phyloP scores from a whole-genome alignment of 2,113 vertebrate species.

The Sylvicapra grimmia region DNA sequence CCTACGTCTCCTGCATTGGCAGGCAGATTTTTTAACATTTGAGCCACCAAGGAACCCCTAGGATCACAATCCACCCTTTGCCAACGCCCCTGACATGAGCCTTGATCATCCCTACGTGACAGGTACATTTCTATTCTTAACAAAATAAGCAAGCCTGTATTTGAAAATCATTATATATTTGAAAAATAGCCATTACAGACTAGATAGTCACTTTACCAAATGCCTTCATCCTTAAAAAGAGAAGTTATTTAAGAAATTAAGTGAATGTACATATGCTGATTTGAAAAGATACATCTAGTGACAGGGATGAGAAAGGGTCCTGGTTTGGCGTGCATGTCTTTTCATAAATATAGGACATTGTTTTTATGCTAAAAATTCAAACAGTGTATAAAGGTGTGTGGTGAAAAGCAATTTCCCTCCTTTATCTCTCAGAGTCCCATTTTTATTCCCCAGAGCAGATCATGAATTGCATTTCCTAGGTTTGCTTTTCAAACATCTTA shows the following conservation, averaged over 20 bases:
- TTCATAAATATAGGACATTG: neutral
- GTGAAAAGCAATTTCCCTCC: neutral
- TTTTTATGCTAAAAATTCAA: neutral
- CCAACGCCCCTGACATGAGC: neutral
- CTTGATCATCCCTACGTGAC: accelerated
- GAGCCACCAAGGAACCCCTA: neutral
- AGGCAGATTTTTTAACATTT: neutral
- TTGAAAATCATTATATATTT: neutral
- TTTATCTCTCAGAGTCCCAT: neutral
- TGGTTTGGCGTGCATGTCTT: neutral
- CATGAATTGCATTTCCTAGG: neutral
- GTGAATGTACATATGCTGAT: neutral
- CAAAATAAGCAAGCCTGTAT: neutral
- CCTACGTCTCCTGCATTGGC: no score
- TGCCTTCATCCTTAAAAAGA: neutral
- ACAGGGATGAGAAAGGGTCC: neutral
- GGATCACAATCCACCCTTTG: neutral
- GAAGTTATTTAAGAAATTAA: neutral
- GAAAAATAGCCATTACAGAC: neutral
- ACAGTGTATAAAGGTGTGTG: neutral
- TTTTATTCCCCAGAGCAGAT: neutral
- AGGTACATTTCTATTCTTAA: neutral
- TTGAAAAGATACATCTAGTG: neutral
- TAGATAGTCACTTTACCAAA: neutral
- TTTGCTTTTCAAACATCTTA: neutral